These are phyloP conservation scores for Scopus umbretta DNA, from an alignment of 2,113 vertebrate species.

Conservation along the genomic window DNA sequence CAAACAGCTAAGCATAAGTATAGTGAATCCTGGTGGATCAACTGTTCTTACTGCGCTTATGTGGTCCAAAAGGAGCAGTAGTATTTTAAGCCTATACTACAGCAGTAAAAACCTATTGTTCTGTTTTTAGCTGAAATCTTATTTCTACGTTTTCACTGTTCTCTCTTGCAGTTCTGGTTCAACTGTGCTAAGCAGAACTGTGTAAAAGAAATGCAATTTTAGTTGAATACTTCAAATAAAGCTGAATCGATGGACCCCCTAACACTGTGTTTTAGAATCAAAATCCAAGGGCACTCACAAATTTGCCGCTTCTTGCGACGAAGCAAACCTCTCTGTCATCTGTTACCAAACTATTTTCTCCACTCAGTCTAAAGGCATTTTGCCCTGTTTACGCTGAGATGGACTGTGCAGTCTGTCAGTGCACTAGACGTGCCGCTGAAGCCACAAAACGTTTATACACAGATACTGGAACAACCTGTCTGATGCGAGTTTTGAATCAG, in stretches of 20 bases:
- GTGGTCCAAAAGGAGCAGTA: neutral
- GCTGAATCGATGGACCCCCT: neutral
- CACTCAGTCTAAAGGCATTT: neutral
- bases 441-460: neutral
- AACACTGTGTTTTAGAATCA: neutral
- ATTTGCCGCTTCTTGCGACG: neutral
- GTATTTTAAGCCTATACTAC: neutral
- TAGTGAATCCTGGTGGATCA: slow-evolving; percentile 25
- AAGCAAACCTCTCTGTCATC: neutral
- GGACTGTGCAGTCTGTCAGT: neutral
- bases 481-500: neutral
- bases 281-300: neutral
- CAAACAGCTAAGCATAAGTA: slow-evolving; percentile 9
- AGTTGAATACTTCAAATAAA: neutral
- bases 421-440: neutral
- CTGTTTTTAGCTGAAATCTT: neutral
- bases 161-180: neutral
- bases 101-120: neutral
- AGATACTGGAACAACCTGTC: neutral
- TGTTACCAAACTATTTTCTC: neutral
- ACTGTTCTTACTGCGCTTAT: neutral
- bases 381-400: neutral
- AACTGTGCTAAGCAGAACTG: neutral
- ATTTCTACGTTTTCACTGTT: neutral
- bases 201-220: neutral